Percentiles rank a stretch among this genome's conserved stretches.
Conservation (phyloP, 2,888 invertebrate genomes). For the Leptodirus hochenwartii region DNA sequence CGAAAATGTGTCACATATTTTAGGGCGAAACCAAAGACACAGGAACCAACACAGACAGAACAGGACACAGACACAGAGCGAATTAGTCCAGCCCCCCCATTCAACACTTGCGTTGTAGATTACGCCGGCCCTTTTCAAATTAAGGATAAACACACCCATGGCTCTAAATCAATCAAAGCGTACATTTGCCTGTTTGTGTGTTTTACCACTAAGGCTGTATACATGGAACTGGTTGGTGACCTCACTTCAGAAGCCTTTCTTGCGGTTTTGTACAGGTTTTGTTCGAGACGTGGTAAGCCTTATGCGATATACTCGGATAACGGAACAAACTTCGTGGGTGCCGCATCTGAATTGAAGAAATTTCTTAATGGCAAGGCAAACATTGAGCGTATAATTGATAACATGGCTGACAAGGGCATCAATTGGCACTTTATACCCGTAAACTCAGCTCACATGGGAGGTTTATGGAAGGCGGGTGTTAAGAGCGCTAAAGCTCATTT, state of each 20-base stretch:
- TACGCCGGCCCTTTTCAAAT: slow-evolving; percentile 13
- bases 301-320: too few relatives aligned
- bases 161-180: slow-evolving; percentile 9
- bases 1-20: slow-evolving; percentile 12
- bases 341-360: too few relatives aligned
- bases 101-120: slow-evolving; percentile 12
- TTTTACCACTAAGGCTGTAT: slow-evolving; percentile 12
- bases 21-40: slow-evolving; percentile 9
- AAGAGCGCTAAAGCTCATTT: too few relatives aligned
- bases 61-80: slow-evolving; percentile 10
- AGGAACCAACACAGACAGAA: slow-evolving; percentile 12
- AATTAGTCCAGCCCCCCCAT: slow-evolving; percentile 10
- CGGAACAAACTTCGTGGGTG: too few relatives aligned
- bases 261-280: too few relatives aligned
- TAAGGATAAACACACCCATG: slow-evolving; percentile 10
- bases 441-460: slow-evolving; percentile 13
- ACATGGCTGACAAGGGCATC: slow-evolving; percentile 4
- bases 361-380: too few relatives aligned
- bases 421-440: slow-evolving; percentile 17
- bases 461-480: too few relatives aligned
- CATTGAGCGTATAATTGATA: neutral
- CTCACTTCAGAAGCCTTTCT: too few relatives aligned
- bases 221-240: slow-evolving; percentile 14
- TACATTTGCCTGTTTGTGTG: slow-evolving; percentile 14
- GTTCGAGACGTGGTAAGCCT: too few relatives aligned